Evolutionary conservation across 2,113 vertebrate genomes (phyloP).

Genomic region (Lonchura striata): DNA sequence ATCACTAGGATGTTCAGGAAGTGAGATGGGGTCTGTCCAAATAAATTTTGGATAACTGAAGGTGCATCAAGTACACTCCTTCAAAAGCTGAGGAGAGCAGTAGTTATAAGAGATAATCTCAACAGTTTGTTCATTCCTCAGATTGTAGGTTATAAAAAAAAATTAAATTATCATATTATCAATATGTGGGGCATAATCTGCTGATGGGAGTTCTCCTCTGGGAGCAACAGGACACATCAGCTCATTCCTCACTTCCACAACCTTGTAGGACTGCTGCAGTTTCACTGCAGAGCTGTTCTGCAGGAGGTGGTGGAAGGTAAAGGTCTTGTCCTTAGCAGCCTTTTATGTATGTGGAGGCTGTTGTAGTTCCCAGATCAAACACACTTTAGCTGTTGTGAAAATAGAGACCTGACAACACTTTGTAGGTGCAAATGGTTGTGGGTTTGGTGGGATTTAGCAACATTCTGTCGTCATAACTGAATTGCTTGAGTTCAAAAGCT

Average conservation of each 20-base stretch:
- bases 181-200: not conserved
- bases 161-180: not conserved
- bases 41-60: not conserved
- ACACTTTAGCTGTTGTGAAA: not conserved
- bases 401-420: not conserved
- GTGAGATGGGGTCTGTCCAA: not conserved
- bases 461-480: not conserved
- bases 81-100: not conserved
- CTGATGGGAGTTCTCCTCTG: not conserved
- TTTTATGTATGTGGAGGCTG: not conserved
- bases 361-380: not conserved
- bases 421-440: constrained; percentile 17
- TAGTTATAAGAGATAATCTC: not conserved
- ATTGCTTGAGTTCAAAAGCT: constrained; percentile 34
- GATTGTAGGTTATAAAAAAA: not conserved
- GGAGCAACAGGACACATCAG: not conserved
- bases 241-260: not conserved
- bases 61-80: not conserved
- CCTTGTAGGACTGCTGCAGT: not conserved
- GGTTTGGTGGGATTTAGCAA: not conserved
- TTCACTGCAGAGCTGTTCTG: not conserved
- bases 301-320: not conserved
- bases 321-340: not conserved
- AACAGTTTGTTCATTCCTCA: not conserved
- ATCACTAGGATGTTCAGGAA: not conserved